phyloP scores from a whole-genome alignment of 2,797 vertebrate species.

The Chelmon rostratus region DNA sequence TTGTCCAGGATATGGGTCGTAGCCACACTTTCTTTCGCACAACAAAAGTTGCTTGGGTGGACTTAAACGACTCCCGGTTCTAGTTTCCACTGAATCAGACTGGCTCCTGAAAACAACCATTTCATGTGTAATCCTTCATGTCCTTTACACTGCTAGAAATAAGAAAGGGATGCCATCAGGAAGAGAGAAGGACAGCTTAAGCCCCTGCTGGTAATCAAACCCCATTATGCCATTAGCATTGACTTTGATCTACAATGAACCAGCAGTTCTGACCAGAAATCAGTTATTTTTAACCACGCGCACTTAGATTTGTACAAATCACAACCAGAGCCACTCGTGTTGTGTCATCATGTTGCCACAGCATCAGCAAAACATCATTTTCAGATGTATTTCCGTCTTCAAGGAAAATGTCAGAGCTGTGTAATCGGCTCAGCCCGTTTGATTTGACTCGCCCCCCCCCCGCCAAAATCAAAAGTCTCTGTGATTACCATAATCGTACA shows the following conservation, averaged over 20 bases:
- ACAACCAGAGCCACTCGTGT: conserved; percentile 40
- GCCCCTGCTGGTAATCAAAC: conserved; percentile 66
- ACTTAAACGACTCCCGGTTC: background rate
- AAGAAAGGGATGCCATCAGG: conserved; percentile 36
- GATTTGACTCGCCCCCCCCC: conserved; percentile 48
- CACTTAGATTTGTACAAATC: conserved; percentile 31
- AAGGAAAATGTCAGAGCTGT: conserved; percentile 76
- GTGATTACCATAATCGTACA: conserved; percentile 78
- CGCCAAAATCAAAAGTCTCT: conserved; percentile 63
- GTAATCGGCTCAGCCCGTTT: conserved; percentile 78
- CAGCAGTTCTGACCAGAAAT: conserved; percentile 28
- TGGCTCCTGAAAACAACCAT: background rate
- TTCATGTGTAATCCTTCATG: conserved; percentile 37
- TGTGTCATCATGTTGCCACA: conserved; percentile 44
- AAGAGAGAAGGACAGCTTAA: conserved; percentile 54
- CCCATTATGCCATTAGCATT: conserved; percentile 37
- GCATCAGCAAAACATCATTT: conserved; percentile 62
- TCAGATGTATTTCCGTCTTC: conserved; percentile 68
- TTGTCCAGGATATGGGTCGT: conserved; percentile 6
- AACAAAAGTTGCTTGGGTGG: conserved; percentile 13
- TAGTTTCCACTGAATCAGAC: conserved; percentile 19
- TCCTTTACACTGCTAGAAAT: conserved; percentile 16
- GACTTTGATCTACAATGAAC: conserved; percentile 68
- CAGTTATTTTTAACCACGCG: conserved; percentile 55
- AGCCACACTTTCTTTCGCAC: conserved; percentile 10